Base-by-base conservation (phyloP, 1,140 invertebrate genomes). In the Heliothis virescens region DNA sequence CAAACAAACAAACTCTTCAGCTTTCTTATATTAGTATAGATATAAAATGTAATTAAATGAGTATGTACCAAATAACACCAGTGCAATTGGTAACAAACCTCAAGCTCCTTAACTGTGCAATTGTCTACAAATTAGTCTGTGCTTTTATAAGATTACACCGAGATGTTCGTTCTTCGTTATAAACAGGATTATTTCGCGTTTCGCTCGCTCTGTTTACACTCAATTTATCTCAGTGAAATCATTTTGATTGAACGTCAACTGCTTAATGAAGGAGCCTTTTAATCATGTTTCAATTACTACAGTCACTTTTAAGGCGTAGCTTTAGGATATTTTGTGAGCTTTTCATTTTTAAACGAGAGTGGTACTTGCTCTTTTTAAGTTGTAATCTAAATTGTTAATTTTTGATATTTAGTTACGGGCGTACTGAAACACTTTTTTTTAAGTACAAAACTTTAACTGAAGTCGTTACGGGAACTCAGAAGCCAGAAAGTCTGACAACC, bases 51-150 rank as follows among this genome's bases (percentile, higher is more conserved):
- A n/a, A n/a, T n/a, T n/a, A n/a, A n/a, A n/a, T n/a, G n/a, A n/a
- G n/a, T n/a, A n/a, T n/a, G n/a, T n/a, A n/a, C n/a, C n/a, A n/a
- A n/a, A n/a, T n/a, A n/a, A n/a, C n/a, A n/a, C 2, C 11, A 18
- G 34, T 18, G 60, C 16, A 60, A 41, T 15, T 16, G 48, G 52
- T 2, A 62, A 50, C 47, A 62, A n/a, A 12, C 78, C 73, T 2
- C 2, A 72, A 71, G 77, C 75, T 62, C 73, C 69, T 83, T 47
- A 74, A 75, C 79, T 81, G n/a, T 69, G 69, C 79, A 79, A 83
- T 83, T 83, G 82, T 79, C 62, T 80, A 81, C 82, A 83, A 83
- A 83, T 83, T 83, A 83, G 77, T 82, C 79, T 15, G 69, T 83
- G 81, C 81, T 81, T 79, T 79, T 71, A 83, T 69, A 80, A 80